Evolutionary conservation across 2,113 vertebrate species (phyloP), one percentile per base, ranked within the genome.

Genomic region (Corydoras sp.): DNA sequence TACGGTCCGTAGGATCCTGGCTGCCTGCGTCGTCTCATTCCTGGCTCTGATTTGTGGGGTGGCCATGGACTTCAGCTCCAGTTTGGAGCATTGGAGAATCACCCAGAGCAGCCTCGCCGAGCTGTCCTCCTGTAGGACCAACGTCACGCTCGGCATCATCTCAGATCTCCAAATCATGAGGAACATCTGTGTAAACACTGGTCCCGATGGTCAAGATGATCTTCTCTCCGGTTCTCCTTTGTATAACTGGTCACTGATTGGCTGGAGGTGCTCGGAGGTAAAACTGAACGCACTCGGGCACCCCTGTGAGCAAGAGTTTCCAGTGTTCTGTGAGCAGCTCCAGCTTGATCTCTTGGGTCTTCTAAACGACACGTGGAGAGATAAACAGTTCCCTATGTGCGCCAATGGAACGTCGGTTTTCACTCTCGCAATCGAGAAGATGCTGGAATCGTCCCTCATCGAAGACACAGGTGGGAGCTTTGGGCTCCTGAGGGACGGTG

Each of bases 41-140:
- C 78, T 91, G 71, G 90, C 91, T 63, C 83, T 95, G 65, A 83
- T 95, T 0, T 90, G 86, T 4, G 88, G 88, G 0, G 81, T 93
- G 2, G 89, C 83, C 58, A 77, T 89, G 0, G 92, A 94, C 76
- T 69, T 94, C 68, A 84, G 80, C 65, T 78, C 82, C 68, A 85
- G 80, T 69, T 78, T 92, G 71, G 82, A 86, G 62, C 69, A 55
- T 5, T 88, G 91, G 87, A 87, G 75, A 64, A 77, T 73, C 1
- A 87, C 89, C 0, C 83, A 86, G 43, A 83, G 69, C 0, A 88
- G 89, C 7, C 85, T 92, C 0, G 10, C 79, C 0, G 81, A 88
- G 9, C 75, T 94, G 2, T 76, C 70, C 1, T 94, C 91, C 0
- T 93, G 93, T 71, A 86, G 84, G 60, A 89, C 79, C 0, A 62